Conservation (phyloP, 2,113 vertebrate genomes). For the Leptobrachium leishanense region DNA sequence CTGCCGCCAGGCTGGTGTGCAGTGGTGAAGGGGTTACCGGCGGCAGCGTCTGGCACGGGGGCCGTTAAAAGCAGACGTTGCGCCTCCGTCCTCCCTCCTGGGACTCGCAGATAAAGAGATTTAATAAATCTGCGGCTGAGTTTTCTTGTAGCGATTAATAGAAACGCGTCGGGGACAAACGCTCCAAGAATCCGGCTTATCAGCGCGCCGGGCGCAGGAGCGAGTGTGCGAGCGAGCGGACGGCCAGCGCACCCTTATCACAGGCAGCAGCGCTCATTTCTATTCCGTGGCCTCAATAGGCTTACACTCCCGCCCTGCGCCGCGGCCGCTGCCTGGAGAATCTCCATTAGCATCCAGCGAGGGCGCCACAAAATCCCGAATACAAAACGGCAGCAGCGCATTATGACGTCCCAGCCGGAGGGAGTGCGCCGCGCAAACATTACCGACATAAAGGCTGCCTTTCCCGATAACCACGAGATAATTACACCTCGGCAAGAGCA, state of each 20-base stretch:
- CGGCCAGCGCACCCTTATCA: constrained; percentile 26
- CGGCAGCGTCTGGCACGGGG: neutral
- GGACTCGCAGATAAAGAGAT: constrained; percentile 46
- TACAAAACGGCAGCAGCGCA: constrained; percentile 15
- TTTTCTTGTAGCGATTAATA: constrained; percentile 47
- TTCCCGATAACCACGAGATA: constrained; percentile 32
- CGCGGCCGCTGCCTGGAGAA: neutral
- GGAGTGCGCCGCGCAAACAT: constrained; percentile 14
- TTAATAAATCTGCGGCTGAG: constrained; percentile 43
- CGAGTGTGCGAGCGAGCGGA: constrained; percentile 6
- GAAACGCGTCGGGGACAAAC: constrained; percentile 32
- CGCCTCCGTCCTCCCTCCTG: constrained; percentile 9
- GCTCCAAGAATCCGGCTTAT: constrained; percentile 45
- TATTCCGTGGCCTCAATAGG: constrained; percentile 44
- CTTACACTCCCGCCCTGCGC: constrained; percentile 16
- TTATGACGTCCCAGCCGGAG: constrained; percentile 24
- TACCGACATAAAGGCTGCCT: constrained; percentile 25
- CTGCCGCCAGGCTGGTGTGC: too few relatives aligned
- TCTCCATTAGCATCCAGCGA: constrained; percentile 26
- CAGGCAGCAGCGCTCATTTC: constrained; percentile 43
- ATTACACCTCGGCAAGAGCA: constrained; percentile 29
- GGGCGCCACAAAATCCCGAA: constrained; percentile 18
- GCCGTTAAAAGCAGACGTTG: neutral
- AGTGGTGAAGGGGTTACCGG: constrained; percentile 13
- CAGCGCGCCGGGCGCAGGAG: constrained; percentile 31